A percentile compares a stretch with the other conserved stretches of the same genome.
Conservation (phyloP, 2,797 vertebrate genomes). For the Phaenicophaeus curvirostris region DNA sequence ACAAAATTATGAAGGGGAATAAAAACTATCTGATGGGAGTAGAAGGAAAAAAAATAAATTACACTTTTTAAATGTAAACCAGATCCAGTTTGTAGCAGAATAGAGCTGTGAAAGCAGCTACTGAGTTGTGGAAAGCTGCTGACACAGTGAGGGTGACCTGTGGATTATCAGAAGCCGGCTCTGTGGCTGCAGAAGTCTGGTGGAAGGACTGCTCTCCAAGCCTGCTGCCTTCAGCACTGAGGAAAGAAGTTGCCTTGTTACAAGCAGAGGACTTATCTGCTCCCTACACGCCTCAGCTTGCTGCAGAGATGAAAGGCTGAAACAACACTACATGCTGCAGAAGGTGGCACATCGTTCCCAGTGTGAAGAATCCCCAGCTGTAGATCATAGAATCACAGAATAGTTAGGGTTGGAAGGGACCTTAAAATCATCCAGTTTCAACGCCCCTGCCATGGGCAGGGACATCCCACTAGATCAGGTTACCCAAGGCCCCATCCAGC, state of each 20-base stretch:
- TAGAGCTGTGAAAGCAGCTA: not conserved
- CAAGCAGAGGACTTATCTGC: rapidly evolving
- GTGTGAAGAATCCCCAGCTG: not conserved
- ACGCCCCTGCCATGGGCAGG: no score
- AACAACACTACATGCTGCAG: not conserved
- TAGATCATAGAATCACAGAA: no score
- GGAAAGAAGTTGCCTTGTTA: no score
- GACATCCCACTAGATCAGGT: no score
- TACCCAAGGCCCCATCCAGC: no score
- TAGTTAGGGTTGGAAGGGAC: no score
- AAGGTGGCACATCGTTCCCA: not conserved
- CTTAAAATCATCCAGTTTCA: no score
- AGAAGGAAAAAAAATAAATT: not conserved
- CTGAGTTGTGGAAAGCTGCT: not conserved
- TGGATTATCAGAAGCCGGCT: not conserved
- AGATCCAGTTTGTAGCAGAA: not conserved
- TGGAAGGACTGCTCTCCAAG: not conserved
- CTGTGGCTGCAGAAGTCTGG: not conserved
- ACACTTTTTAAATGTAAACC: not conserved
- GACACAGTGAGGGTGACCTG: not conserved
- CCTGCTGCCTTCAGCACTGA: not conserved
- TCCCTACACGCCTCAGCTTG: not conserved
- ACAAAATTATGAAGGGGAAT: not conserved
- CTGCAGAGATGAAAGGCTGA: not conserved
- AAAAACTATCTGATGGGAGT: not conserved